A percentile compares a stretch with the other conserved stretches of the same genome.
Conservation (phyloP, 2,888 invertebrate genomes). For the Aquatica leii region DNA sequence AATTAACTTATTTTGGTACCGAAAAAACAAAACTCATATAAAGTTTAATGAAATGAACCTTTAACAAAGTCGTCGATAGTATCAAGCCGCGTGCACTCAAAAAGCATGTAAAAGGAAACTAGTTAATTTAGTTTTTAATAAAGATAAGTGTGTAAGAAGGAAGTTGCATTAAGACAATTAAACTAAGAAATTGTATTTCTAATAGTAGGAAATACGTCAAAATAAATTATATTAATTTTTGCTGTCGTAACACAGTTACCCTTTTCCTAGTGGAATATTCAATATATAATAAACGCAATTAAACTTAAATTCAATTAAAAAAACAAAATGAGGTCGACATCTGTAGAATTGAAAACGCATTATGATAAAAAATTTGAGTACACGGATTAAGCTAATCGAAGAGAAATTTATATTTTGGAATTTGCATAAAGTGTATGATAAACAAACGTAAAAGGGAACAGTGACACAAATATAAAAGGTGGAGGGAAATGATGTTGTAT, state of each 20-base stretch:
- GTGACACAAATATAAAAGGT: slow-evolving; percentile 22
- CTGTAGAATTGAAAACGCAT: background rate
- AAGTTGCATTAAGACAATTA: too few relatives aligned
- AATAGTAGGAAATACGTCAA: too few relatives aligned
- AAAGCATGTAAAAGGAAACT: too few relatives aligned
- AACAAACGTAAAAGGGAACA: background rate
- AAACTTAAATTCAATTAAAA: background rate
- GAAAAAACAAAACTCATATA: too few relatives aligned
- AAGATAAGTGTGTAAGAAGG: too few relatives aligned
- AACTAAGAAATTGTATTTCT: too few relatives aligned
- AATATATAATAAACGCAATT: slow-evolving; percentile 5
- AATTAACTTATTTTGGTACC: too few relatives aligned
- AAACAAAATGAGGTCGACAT: background rate
- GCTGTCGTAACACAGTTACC: background rate
- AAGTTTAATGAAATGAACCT: too few relatives aligned
- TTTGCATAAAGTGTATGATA: background rate
- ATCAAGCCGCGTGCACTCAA: too few relatives aligned
- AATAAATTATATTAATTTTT: background rate
- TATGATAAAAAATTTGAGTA: background rate
- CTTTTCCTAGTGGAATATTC: background rate
- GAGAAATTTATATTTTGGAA: background rate
- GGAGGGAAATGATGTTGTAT: slow-evolving; percentile 13
- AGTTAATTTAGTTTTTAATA: too few relatives aligned
- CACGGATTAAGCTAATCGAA: too few relatives aligned
- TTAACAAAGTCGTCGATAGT: too few relatives aligned